These are phyloP conservation scores for Lontra canadensis DNA, from an alignment of 2,113 vertebrate genomes.

Conservation along the genomic window DNA sequence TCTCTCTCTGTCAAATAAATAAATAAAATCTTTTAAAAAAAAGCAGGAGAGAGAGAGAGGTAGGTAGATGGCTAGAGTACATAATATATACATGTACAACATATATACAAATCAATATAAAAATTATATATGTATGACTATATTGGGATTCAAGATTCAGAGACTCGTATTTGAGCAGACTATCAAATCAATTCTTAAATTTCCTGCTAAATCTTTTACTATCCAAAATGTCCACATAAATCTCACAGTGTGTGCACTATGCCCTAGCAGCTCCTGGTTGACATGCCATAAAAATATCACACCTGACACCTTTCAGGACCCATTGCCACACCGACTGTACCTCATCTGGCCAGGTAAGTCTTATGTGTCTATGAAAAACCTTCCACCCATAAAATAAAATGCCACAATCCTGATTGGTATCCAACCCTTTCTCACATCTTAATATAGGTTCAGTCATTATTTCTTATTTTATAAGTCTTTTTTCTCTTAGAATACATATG, in stretches of 20 bases:
- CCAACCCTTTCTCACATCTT: not conserved
- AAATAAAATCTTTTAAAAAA: too few species aligned
- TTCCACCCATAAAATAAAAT: not conserved
- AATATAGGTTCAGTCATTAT: not conserved
- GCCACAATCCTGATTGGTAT: not conserved
- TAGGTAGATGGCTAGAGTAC: not conserved
- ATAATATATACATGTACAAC: not conserved
- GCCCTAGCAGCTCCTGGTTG: accelerated
- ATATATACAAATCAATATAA: not conserved
- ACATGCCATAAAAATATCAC: not conserved
- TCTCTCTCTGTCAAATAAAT: too few species aligned
- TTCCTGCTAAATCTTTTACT: not conserved
- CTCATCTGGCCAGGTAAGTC: not conserved
- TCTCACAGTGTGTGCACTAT: not conserved
- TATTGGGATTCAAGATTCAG: not conserved
- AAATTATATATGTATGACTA: not conserved
- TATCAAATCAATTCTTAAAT: not conserved
- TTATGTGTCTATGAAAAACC: not conserved
- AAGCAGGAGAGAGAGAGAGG: too few species aligned
- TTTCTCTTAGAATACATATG: not conserved
- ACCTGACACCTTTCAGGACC: not conserved
- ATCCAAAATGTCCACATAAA: not conserved
- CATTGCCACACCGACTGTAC: too few species aligned
- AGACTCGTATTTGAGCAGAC: not conserved
- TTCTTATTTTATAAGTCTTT: not conserved